Base-by-base conservation (phyloP, 2,888 invertebrate genomes). In the Globia sparganii region DNA sequence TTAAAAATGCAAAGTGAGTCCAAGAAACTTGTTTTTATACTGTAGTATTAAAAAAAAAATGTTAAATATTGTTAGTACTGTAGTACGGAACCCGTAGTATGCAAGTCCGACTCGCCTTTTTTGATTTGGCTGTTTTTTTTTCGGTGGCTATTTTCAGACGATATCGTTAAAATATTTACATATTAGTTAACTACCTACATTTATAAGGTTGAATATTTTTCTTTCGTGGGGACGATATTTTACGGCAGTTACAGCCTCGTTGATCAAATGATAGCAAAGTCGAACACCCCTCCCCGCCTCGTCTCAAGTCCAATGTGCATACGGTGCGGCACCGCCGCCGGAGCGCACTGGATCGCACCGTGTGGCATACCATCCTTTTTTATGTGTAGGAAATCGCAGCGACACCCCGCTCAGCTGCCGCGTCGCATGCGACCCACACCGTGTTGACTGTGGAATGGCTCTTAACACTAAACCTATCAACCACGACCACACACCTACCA, bases 251-350 rank as follows among this genome's bases (percentile, higher is more conserved):
- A 31, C 18, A 64, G n/a, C 28, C 18, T 78, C 8, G 2, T 61
- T 53, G 8, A n/a, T 67, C 31, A 79, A 59, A 69, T 49, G n/a
- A 59, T 49, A 59, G 11, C 11, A 40, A 40, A n/a, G 31, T 53
- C 21, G 11, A n/a, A n/a, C n/a, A n/a, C n/a, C n/a, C n/a, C n/a
- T n/a, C n/a, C n/a, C n/a, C n/a, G n/a, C n/a, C n/a, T n/a, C n/a
- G n/a, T n/a, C n/a, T n/a, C n/a, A n/a, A n/a, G n/a, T n/a, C n/a
- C n/a, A n/a, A n/a, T n/a, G n/a, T n/a, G n/a, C n/a, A n/a, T n/a
- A n/a, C n/a, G n/a, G n/a, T n/a, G n/a, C n/a, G n/a, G n/a, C n/a
- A n/a, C n/a, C n/a, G n/a, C n/a, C n/a, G n/a, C n/a, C n/a, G n/a
- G n/a, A n/a, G n/a, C n/a, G n/a, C n/a, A n/a, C n/a, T n/a, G n/a